Base-by-base conservation (phyloP, 2,888 invertebrate species). In the Pollenia griseotomentosa region DNA sequence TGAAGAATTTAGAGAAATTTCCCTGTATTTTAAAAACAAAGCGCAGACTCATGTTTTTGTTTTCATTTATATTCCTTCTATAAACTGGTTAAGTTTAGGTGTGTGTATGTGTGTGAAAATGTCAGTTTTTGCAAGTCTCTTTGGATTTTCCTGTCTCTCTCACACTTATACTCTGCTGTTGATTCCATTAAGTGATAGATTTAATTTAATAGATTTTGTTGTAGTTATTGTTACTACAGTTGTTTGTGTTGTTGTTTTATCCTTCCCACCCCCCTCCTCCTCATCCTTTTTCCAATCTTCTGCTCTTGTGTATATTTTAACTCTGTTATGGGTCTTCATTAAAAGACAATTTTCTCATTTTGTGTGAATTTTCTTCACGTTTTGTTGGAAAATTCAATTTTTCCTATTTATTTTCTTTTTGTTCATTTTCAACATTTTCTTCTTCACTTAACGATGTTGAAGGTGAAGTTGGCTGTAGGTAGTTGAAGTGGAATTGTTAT, bases 351-450 rank as follows among this genome's bases (percentile, higher is more conserved):
- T 91, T 91, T 91, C 91, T 91, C 90, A 90, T 91, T 91, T 91
- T 90, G 89, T 89, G 89, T 89, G 89, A 89, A 90, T 88, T 90
- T 91, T 90, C 90, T 90, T 89, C 87, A 87, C 89, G 89, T 89
- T 89, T 87, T 90, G 89, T 90, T 91, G 89, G 90, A 91, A 92
- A 92, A 93, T 92, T 93, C 90, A 93, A 92, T 93, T 93, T 93
- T 90, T 90, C 84, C 12, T n/a, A 23, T 40, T 68, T 33, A 14
- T 78, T 89, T 86, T 55, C 8, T 7, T 66, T 3, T 48, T 46
- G 14, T 40, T 51, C 51, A 23, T 75, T 51, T 6, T 16, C 16
- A 70, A 12, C 51, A 61, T 53, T 33, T 59, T n/a, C 12, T 51
- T 44, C 23, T 63, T 63, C 16, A 59, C 40, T 78, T 82, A 87